Evolutionary conservation across 2,888 invertebrate genomes (phyloP), one percentile per base, ranked within the genome.

Genomic region (Laspeyria flexula): DNA sequence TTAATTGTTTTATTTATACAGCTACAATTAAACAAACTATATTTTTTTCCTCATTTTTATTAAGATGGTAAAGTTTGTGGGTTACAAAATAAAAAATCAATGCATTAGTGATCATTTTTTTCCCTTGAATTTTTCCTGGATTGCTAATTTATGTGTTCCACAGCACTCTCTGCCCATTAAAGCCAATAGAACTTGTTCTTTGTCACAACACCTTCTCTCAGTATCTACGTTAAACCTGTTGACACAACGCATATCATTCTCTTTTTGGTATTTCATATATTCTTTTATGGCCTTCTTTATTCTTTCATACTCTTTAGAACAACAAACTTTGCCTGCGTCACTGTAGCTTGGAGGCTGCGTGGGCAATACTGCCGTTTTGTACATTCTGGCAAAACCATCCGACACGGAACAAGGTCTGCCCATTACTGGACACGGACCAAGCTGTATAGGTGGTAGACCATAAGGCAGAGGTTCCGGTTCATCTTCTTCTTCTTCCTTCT

Each of bases 11-110:
- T 30, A 6, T 15, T 1, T 15, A 6, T 21, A 10, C n/a, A 11
- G 21, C 2, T 46, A 31, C 31, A 33, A 40, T 21, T 5, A 34
- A 40, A 46, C 10, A 10, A 18, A 3, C 30, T 5, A 34, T 21
- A 57, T 63, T 44, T 52, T 57, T 37, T 45, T 40, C 21, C 30
- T 27, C 4, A 4, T 25, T 41, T 30, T 41, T 18, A 41, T 47
- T n/a, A 18, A 21, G 39, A 2, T 45, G 30, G 41, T 35, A 42
- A 25, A 11, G 65, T 74, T 73, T 66, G 52, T 76, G 85, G 88
- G 87, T 90, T 91, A 92, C 90, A 91, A 92, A 91, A 90, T 91
- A 90, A 90, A 91, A 89, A 64, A 71, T 83, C 81, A 84, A 81
- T 81, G 75, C 44, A 1, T n/a, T 49, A 33, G 34, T 37, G 30